Evolutionary conservation across 1,140 invertebrate genomes (phyloP).

Genomic region (Halesus radiatus): DNA sequence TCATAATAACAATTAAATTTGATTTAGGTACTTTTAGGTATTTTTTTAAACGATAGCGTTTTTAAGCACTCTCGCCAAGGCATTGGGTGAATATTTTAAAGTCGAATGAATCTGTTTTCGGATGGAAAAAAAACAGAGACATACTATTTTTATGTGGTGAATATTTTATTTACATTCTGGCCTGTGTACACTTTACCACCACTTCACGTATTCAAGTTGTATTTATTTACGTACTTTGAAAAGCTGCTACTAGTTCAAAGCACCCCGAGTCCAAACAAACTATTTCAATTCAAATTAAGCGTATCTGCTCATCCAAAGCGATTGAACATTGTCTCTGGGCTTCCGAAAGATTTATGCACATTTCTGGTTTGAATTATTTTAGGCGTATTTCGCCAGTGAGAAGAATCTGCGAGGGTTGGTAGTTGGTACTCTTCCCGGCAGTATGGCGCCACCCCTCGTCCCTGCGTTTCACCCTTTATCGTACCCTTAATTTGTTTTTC

Average conservation of each 20-base stretch:
- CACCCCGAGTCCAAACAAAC: not conserved
- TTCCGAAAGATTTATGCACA: slow-evolving; percentile 26
- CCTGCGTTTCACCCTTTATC: not conserved
- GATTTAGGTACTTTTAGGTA: too few relatives aligned
- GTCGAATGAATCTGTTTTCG: too few relatives aligned
- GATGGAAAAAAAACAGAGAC: too few relatives aligned
- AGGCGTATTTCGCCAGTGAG: not conserved
- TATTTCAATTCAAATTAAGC: slow-evolving; percentile 30
- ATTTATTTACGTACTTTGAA: not conserved
- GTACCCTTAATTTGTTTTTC: not conserved
- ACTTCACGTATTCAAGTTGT: not conserved
- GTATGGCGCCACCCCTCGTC: slow-evolving; percentile 16
- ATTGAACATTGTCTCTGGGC: slow-evolving; percentile 12
- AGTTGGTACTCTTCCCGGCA: not conserved
- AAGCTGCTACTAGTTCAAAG: slow-evolving; percentile 1
- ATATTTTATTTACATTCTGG: too few relatives aligned
- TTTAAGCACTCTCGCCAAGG: too few relatives aligned
- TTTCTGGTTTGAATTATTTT: slow-evolving; percentile 17
- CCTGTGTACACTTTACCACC: not conserved
- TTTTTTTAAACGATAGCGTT: too few relatives aligned
- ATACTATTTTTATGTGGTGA: too few relatives aligned
- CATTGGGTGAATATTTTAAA: too few relatives aligned
- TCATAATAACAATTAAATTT: too few relatives aligned
- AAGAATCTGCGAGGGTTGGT: not conserved
- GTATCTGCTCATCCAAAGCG: slow-evolving; percentile 18